phyloP scores from a whole-genome alignment of 2,113 vertebrate species.

The Pteronura brasiliensis region DNA sequence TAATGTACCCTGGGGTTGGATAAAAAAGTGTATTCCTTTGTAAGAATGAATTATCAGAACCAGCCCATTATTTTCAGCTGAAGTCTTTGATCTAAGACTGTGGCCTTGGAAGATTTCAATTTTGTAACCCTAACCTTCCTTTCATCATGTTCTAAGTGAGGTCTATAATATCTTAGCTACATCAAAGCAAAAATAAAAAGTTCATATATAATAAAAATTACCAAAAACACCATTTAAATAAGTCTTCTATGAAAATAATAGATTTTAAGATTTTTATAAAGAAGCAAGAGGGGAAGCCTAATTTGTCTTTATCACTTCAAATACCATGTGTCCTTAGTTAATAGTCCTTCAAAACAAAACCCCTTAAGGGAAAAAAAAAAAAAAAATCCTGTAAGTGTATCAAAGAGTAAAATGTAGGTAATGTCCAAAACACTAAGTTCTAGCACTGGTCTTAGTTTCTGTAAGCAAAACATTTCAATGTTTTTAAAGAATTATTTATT shows the following conservation, averaged over 20 bases:
- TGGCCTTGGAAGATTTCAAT: conserved; percentile 70
- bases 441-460: not conserved
- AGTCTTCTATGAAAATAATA: conserved; percentile 66
- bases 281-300: conserved; percentile 3
- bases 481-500: not conserved
- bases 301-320: conserved; percentile 53
- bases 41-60: conserved; percentile 67
- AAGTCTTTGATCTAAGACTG: conserved; percentile 76
- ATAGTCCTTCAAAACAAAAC: conserved; percentile 37
- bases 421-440: not conserved
- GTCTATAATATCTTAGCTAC: conserved; percentile 67
- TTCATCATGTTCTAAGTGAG: conserved; percentile 78
- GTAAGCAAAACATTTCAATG: not conserved
- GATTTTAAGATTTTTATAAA: conserved; percentile 61
- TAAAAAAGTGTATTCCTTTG: conserved; percentile 64
- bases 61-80: conserved; percentile 72
- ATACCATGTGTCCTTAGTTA: conserved; percentile 33
- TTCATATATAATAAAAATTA: conserved; percentile 68
- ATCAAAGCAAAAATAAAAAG: conserved; percentile 74
- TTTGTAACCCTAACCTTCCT: conserved; percentile 74
- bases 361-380: not conserved
- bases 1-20: conserved; percentile 53
- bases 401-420: conserved; percentile 16
- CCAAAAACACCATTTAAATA: conserved; percentile 70
- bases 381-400: not conserved